Percentiles rank a stretch among this genome's conserved stretches.
Conservation (phyloP, 2,797 vertebrate species). For the Eulemur albifrons region DNA sequence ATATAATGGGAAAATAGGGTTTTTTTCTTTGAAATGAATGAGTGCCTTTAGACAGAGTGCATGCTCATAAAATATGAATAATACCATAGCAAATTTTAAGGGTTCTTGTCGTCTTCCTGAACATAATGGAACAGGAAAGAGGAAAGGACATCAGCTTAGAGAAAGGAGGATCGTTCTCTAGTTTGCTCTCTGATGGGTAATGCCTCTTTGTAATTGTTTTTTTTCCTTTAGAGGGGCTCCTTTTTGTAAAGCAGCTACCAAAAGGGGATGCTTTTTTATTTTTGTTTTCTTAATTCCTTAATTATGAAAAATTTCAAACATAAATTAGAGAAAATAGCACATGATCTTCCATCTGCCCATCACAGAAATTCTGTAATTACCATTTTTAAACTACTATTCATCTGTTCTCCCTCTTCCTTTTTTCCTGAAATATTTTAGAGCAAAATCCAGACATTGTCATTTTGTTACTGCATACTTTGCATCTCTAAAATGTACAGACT, state of each 20-base stretch:
- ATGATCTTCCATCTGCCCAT: not conserved
- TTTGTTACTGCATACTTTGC: not conserved
- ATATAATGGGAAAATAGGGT: not conserved
- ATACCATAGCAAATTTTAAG: not conserved
- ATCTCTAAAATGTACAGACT: not conserved
- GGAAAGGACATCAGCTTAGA: not conserved
- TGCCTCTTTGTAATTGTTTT: not conserved
- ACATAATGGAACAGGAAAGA: not conserved
- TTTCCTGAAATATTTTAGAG: not conserved
- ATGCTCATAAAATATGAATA: not conserved
- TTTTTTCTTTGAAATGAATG: not conserved
- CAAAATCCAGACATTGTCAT: not conserved
- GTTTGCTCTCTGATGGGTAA: not conserved
- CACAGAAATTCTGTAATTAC: not conserved
- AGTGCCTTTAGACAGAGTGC: not conserved
- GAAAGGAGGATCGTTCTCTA: not conserved
- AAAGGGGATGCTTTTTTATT: not conserved
- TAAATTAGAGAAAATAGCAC: not conserved
- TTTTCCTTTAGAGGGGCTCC: not conserved
- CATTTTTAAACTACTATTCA: not conserved
- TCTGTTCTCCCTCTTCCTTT: not conserved
- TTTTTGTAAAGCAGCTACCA: not conserved
- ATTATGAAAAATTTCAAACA: not conserved
- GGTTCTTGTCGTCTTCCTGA: not conserved
- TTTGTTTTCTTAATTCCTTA: not conserved